Conservation (phyloP, 2,888 invertebrate genomes). For the Anthophora plumipes region DNA sequence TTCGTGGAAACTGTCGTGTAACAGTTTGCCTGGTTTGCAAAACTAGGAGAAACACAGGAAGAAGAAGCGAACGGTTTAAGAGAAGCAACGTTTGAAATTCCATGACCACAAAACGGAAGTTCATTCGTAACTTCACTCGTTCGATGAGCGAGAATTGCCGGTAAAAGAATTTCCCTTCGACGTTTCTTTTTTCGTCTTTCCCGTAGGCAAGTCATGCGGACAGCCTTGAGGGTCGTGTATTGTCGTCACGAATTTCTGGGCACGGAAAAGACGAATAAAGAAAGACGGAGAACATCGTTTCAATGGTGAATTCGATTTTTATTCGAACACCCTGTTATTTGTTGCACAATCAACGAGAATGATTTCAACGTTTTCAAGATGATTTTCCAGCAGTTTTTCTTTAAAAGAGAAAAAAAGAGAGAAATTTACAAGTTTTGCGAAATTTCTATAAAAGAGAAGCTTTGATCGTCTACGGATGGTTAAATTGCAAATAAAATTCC, state of each 20-base stretch:
- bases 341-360: background rate
- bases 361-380: background rate
- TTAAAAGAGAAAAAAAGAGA: too few species aligned
- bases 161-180: conserved; percentile 20
- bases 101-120: background rate
- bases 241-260: conserved; percentile 24
- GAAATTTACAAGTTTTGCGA: too few species aligned
- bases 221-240: background rate
- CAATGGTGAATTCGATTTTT: conserved; percentile 22
- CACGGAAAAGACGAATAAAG: background rate
- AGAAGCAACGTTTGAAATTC: background rate
- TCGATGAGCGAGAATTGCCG: background rate
- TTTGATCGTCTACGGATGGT: too few species aligned
- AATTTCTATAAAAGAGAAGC: background rate
- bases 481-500: too few species aligned
- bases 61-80: too few species aligned
- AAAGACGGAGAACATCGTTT: conserved; percentile 4
- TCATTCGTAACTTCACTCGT: background rate
- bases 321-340: background rate
- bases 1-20: too few species aligned
- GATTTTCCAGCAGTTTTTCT: background rate
- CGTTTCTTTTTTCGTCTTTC: conserved; percentile 4
- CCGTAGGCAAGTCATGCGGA: conserved; percentile 13
- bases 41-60: too few species aligned
- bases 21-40: too few species aligned